A percentile compares a stretch with the other conserved stretches of the same genome.
These are phyloP conservation scores for Drosophila algonquin DNA, from an alignment of 2,888 invertebrate species.

Conservation along the genomic window DNA sequence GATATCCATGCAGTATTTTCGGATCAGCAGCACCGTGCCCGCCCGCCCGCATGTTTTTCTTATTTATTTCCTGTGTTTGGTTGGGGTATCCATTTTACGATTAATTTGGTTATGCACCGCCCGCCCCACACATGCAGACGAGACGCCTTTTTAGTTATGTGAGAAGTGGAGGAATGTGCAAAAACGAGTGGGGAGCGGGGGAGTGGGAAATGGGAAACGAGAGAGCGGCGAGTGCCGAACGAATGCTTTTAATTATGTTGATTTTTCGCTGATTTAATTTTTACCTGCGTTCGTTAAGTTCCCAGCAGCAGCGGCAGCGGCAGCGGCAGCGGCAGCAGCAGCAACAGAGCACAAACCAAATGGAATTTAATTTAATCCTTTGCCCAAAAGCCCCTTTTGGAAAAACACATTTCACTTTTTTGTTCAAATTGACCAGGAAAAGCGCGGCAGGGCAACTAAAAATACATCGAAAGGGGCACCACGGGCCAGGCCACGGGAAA, in stretches of 20 bases:
- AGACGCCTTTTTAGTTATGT: conserved; percentile 3
- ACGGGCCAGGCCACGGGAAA: background rate
- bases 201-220: background rate
- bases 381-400: conserved; percentile 8
- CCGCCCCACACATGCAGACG: background rate
- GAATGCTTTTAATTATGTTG: conserved; percentile 69
- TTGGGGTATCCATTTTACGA: too few relatives aligned
- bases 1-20: too few relatives aligned
- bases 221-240: conserved; percentile 8
- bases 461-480: background rate
- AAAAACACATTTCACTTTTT: conserved; percentile 19
- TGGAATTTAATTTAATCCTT: conserved; percentile 75
- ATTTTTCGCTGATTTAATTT: conserved; percentile 71
- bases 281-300: conserved; percentile 54
- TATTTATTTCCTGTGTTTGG: too few relatives aligned
- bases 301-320: conserved; percentile 17
- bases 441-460: conserved; percentile 18
- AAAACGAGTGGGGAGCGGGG: conserved; percentile 25
- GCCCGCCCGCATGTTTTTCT: too few relatives aligned
- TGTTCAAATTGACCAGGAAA: conserved; percentile 32
- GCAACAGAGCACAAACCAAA: conserved; percentile 43
- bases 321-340: conserved; percentile 21
- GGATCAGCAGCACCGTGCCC: too few relatives aligned
- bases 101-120: too few relatives aligned
- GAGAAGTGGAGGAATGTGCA: conserved; percentile 7